These are phyloP conservation scores for Microtus ochrogaster DNA, from an alignment of 2,113 vertebrate genomes.

Conservation along the genomic window DNA sequence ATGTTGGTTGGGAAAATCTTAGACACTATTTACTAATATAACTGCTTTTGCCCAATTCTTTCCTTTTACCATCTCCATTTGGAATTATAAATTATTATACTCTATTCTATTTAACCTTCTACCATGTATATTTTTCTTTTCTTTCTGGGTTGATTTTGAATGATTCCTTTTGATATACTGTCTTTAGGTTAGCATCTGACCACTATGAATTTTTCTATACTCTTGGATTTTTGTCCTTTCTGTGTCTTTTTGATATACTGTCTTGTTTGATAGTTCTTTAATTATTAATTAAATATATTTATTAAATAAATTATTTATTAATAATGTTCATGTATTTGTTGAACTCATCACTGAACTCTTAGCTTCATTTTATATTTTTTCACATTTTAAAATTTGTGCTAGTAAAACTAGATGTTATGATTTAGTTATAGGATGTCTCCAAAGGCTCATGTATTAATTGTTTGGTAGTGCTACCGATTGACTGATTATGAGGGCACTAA, in stretches of 20 bases:
- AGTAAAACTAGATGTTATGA: not conserved
- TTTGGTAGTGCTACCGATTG: too few species aligned
- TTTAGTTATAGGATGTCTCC: not conserved
- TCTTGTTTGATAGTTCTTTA: slow-evolving; percentile 7
- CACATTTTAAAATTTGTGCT: slow-evolving; percentile 45
- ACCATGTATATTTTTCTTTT: not conserved
- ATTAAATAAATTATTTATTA: not conserved
- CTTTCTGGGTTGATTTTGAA: not conserved
- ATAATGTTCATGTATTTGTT: not conserved
- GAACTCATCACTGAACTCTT: not conserved
- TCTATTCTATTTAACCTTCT: not conserved
- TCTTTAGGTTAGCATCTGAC: too few species aligned
- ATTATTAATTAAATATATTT: not conserved
- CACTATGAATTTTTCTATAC: too few species aligned
- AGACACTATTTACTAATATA: slow-evolving; percentile 27
- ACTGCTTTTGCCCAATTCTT: not conserved
- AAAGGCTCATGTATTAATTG: not conserved
- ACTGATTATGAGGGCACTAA: not conserved
- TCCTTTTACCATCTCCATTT: not conserved
- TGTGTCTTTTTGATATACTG: slow-evolving; percentile 23
- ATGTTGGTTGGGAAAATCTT: not conserved
- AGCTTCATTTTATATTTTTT: slow-evolving; percentile 1
- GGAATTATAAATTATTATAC: slow-evolving; percentile 11
- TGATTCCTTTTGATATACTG: slow-evolving; percentile 15
- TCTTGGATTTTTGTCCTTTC: too few species aligned